Conservation (phyloP, 2,888 invertebrate species). For the Pterostichus niger region DNA sequence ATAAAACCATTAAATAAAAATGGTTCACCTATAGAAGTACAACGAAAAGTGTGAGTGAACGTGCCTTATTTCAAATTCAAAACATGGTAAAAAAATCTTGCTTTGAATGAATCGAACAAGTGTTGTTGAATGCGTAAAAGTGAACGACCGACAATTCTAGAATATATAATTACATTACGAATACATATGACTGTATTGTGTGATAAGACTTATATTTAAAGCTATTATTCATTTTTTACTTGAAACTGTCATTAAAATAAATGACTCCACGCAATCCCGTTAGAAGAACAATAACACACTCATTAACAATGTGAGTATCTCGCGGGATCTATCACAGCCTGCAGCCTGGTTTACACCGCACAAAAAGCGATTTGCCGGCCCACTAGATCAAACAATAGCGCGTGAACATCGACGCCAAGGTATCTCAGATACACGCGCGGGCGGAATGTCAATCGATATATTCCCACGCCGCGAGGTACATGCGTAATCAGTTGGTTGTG, state of each 20-base stretch:
- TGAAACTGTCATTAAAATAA: constrained; percentile 34
- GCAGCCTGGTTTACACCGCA: background rate
- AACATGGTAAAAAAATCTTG: constrained; percentile 19
- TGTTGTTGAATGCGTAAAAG: constrained; percentile 8
- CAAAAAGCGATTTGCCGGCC: constrained; percentile 27
- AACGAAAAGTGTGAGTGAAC: background rate
- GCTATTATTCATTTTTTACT: constrained; percentile 25
- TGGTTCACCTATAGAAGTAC: no score
- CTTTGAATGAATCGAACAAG: constrained; percentile 10
- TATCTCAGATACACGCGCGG: constrained; percentile 7
- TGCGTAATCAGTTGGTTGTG: constrained; percentile 71
- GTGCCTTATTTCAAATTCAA: constrained; percentile 20
- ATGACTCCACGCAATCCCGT: constrained; percentile 33
- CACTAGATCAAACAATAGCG: constrained; percentile 49
- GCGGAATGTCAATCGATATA: constrained; percentile 71
- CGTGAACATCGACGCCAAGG: background rate
- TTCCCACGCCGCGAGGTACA: constrained; percentile 71
- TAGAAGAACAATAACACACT: constrained; percentile 42
- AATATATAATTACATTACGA: constrained; percentile 34
- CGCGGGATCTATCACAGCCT: constrained; percentile 8
- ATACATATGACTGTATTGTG: constrained; percentile 16
- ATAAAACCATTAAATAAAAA: no score
- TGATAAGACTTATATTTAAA: constrained; percentile 12
- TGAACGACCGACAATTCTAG: constrained; percentile 40
- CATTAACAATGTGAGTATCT: constrained; percentile 23